These are phyloP conservation scores for Prionailurus viverrinus DNA, from an alignment of 2,113 vertebrate species.

Conservation along the genomic window DNA sequence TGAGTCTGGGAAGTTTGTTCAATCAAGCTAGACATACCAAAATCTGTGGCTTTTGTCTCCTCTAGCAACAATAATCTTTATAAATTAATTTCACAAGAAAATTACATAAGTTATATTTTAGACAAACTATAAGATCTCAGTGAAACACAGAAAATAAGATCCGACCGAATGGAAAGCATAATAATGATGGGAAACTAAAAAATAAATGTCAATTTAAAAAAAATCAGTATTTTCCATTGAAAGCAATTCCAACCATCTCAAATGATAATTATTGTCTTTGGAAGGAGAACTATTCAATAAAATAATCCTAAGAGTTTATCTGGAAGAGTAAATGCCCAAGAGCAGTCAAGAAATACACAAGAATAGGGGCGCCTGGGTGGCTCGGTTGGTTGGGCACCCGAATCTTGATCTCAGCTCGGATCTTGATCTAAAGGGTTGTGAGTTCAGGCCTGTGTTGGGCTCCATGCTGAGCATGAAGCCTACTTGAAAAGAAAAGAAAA, in stretches of 20 bases:
- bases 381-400: rapidly evolving
- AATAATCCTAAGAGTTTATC: neutral
- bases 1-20: neutral
- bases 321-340: neutral
- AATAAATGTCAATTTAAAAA: neutral
- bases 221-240: neutral
- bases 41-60: neutral
- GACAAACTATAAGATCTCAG: neutral
- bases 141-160: neutral
- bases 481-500: no score
- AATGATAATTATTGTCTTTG: neutral
- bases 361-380: neutral
- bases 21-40: neutral
- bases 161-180: neutral
- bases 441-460: no score
- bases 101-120: neutral
- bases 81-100: neutral
- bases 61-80: neutral
- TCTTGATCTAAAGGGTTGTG: no score
- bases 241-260: neutral
- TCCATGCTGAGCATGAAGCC: no score
- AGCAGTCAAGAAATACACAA: neutral
- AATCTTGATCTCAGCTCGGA: no score
- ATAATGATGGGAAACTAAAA: neutral
- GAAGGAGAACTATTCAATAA: neutral